These are phyloP conservation scores for Anarhynchus alexandrinus DNA, from an alignment of 2,113 vertebrate genomes.

Conservation along the genomic window DNA sequence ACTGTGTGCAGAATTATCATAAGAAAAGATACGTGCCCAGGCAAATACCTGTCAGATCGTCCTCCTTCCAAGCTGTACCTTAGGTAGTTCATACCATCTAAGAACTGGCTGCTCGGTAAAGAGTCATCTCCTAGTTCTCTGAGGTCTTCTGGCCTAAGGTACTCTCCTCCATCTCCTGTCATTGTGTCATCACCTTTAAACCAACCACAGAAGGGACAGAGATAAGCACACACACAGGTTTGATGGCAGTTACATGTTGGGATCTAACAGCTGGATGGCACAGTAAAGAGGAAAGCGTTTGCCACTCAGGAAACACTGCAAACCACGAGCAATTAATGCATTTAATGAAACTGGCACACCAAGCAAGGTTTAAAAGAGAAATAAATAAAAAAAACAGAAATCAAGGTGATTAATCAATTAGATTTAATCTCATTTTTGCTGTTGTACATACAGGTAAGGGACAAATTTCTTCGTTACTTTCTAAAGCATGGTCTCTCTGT, in stretches of 20 bases:
- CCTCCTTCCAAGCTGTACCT: constrained; percentile 92
- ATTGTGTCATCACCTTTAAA: constrained; percentile 92
- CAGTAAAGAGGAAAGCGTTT: background rate
- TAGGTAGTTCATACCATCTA: constrained; percentile 96
- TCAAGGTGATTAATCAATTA: background rate
- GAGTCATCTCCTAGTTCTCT: constrained; percentile 96
- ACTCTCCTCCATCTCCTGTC: constrained; percentile 96
- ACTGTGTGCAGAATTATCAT: rapidly evolving
- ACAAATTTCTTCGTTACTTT: background rate
- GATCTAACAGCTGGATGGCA: background rate
- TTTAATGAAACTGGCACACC: background rate
- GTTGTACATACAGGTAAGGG: background rate
- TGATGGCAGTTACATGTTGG: background rate
- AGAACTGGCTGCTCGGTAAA: constrained; percentile 90
- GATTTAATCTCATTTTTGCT: background rate
- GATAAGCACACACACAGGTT: background rate
- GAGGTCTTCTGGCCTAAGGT: constrained; percentile 92
- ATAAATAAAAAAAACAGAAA: background rate
- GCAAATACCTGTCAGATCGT: constrained; percentile 87
- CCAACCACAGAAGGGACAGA: background rate
- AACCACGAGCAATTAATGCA: constrained; percentile 22
- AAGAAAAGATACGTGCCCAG: rapidly evolving
- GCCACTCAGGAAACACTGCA: constrained; percentile 13
- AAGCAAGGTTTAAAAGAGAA: background rate
- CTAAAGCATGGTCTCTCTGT: background rate